A percentile compares a stretch with the other conserved stretches of the same genome.
phyloP scores from a whole-genome alignment of 2,797 vertebrate species.

The Cossypha polioptera region DNA sequence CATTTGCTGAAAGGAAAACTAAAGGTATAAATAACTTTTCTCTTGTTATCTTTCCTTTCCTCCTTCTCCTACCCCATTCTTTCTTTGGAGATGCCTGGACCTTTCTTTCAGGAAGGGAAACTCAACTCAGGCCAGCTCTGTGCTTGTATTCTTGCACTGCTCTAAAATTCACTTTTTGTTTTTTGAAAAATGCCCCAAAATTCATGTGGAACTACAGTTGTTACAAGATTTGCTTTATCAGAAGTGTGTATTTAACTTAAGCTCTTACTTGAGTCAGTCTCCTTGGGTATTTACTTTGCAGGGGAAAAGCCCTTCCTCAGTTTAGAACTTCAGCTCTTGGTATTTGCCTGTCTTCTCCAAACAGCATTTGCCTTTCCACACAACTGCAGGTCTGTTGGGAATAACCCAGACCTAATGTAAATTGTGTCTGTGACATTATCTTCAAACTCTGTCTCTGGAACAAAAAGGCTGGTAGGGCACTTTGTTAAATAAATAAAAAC shows the following conservation, averaged over 20 bases:
- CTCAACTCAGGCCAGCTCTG: background rate
- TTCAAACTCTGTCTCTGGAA: background rate
- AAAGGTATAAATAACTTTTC: slow-evolving; percentile 6
- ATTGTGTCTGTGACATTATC: background rate
- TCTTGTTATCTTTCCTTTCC: background rate
- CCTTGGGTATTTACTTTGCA: background rate
- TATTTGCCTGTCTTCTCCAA: background rate
- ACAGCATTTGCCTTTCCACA: background rate
- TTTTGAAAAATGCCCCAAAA: background rate
- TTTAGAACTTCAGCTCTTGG: background rate
- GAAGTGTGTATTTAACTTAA: background rate
- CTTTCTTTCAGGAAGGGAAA: background rate
- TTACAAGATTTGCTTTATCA: slow-evolving; percentile 1
- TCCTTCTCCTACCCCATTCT: background rate
- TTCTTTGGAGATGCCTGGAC: background rate
- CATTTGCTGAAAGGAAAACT: background rate
- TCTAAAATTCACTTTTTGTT: background rate
- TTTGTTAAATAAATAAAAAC: background rate
- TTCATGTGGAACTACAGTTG: fast-evolving
- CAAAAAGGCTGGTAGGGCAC: background rate
- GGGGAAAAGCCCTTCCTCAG: background rate
- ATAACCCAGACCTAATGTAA: background rate
- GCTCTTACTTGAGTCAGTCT: background rate
- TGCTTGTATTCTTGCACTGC: background rate
- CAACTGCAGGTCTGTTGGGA: background rate